Base-by-base conservation (phyloP, 2,888 invertebrate genomes). In the Panorpa germanica region DNA sequence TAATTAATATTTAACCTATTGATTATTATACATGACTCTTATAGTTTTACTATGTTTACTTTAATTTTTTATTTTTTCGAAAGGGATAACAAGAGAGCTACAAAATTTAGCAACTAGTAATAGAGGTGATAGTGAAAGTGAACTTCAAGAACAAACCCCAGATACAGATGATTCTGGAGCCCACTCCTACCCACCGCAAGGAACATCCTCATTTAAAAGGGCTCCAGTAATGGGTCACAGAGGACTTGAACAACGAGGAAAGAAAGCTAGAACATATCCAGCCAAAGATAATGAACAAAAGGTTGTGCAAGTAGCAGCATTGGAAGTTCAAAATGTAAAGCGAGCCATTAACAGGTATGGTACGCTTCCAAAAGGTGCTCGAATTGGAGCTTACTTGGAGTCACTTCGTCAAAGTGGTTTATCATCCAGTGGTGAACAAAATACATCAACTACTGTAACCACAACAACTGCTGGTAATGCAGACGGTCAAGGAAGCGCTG, bases 371-470 rank as follows among this genome's bases (percentile, higher is more conserved):
- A 96, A 95, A 56, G 91, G 83, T 27, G 90, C 90, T 7, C 68
- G 95, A 39, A 95, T 96, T 43, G 93, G 93, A 17, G 95, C 93
- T 5, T 96, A 88, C 55, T 59, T 96, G 31, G 93, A 95, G 53
- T 91, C 91, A 4, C 62, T 96, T 45, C 69, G 85, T 25, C 81
- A 85, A 47, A 78, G 76, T 46, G 76, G 73, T 28, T 64, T 41
- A 24, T 27, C 42, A 33, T 39, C 40, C 18, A 29, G 35, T 28
- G 28, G 35, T 9, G 32, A 35, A 10, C 31, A 38, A 12, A 36
- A 31, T 18, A 34, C 36, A 27, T 30, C 38, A 18, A 26, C 28
- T 38, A 19, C 22, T 37, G 5, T 40, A 41, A 17, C 43, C 39
- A 17, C 39, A 39, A 6, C 42, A 23, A 5, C 11, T 25, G 40